A percentile compares a stretch with the other conserved stretches of the same genome.
These are phyloP conservation scores for Tachysurus fulvidraco DNA, from an alignment of 2,113 vertebrate species.

Conservation along the genomic window DNA sequence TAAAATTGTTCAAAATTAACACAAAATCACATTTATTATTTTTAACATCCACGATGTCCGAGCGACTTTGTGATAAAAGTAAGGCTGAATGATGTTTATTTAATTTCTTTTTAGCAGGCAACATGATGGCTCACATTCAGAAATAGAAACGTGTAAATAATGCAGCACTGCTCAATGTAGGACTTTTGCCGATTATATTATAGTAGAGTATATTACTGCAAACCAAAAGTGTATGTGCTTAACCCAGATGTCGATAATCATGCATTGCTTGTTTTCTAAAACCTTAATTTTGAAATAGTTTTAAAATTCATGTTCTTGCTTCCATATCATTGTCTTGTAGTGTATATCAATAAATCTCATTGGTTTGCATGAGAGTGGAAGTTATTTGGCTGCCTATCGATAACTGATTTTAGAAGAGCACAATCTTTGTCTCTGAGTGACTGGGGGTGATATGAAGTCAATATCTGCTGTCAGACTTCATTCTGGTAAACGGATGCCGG, in stretches of 20 bases:
- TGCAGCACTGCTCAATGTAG: neutral
- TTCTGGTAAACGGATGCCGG: constrained; percentile 65
- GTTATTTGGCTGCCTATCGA: constrained; percentile 92
- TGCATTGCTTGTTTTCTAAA: neutral
- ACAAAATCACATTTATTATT: neutral
- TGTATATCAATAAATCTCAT: constrained; percentile 86
- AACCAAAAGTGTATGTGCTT: neutral
- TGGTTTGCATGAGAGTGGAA: constrained; percentile 68
- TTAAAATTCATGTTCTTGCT: constrained; percentile 46
- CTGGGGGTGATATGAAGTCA: constrained; percentile 86
- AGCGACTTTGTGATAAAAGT: neutral
- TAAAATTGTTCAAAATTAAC: constrained; percentile 1
- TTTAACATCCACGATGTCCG: neutral
- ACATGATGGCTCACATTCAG: neutral
- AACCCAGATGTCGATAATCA: neutral
- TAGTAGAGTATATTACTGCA: neutral
- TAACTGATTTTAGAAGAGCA: constrained; percentile 96
- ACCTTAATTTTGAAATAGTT: neutral
- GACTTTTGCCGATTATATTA: neutral
- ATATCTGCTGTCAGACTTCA: constrained; percentile 82
- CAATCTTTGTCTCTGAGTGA: constrained; percentile 82
- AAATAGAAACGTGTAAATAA: neutral
- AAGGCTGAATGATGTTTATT: neutral
- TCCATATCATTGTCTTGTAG: constrained; percentile 90
- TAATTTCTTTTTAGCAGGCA: neutral